Conservation (phyloP, 2,113 vertebrate genomes). For the Centropristis striata region DNA sequence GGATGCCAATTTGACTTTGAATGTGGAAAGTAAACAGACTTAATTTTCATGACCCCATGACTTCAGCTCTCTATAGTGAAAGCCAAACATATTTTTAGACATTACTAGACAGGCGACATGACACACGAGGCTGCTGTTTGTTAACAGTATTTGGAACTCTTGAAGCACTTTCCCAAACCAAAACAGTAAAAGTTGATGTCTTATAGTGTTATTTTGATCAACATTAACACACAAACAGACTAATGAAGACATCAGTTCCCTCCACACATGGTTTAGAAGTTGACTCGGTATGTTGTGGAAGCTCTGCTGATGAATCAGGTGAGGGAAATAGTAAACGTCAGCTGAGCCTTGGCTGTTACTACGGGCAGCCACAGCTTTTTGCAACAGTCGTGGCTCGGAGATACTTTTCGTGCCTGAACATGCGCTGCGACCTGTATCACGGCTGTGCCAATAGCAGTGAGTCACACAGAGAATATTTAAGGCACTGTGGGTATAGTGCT, state of each 20-base stretch:
- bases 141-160: background rate
- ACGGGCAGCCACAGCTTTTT: background rate
- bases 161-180: background rate
- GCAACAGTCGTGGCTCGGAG: background rate
- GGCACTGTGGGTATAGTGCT: constrained; percentile 50
- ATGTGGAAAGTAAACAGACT: background rate
- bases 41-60: no score
- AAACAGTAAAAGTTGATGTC: background rate
- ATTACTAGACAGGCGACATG: background rate
- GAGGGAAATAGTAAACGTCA: constrained; percentile 1
- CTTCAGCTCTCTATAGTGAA: background rate
- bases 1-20: background rate
- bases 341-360: background rate
- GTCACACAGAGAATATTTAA: constrained; percentile 37
- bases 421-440: no score
- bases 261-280: background rate
- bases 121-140: background rate
- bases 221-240: background rate
- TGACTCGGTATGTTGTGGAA: background rate
- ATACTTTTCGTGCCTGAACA: background rate
- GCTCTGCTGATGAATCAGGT: background rate
- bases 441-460: background rate
- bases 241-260: background rate
- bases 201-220: background rate
- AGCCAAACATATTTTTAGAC: background rate